Evolutionary conservation across 2,113 vertebrate species (phyloP).

Genomic region (Recurvirostra avosetta): DNA sequence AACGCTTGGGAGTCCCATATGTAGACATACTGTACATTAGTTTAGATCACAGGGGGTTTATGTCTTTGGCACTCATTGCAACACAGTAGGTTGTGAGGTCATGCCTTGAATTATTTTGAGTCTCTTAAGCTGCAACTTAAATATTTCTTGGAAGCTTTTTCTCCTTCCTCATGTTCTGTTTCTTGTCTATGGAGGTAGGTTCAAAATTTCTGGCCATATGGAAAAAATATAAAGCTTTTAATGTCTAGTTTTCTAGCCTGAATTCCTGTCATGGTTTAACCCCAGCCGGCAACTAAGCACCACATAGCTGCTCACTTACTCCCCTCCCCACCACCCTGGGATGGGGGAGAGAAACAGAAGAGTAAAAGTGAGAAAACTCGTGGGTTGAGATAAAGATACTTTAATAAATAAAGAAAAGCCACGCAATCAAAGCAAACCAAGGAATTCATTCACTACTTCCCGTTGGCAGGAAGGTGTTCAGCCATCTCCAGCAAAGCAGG

Average conservation of each 20-base stretch:
- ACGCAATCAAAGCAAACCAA: neutral
- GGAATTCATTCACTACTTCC: neutral
- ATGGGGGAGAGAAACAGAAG: neutral
- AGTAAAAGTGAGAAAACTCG: neutral
- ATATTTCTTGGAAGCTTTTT: neutral
- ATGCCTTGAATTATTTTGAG: neutral
- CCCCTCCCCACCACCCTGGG: neutral
- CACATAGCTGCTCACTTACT: neutral
- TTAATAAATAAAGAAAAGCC: neutral
- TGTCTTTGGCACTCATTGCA: neutral
- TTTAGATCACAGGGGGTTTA: neutral
- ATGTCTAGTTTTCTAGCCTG: neutral
- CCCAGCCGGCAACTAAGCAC: neutral
- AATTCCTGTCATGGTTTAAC: neutral
- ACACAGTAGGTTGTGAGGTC: neutral
- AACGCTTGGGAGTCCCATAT: neutral
- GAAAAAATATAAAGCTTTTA: neutral
- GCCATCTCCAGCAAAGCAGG: neutral
- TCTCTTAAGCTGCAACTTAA: neutral
- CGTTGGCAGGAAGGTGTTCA: neutral
- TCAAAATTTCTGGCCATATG: neutral
- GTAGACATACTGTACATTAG: rapidly evolving
- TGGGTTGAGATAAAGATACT: neutral
- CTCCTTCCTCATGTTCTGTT: neutral
- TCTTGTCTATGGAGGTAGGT: neutral